phyloP scores from a whole-genome alignment of 2,113 vertebrate species.

The Sigmodon hispidus region DNA sequence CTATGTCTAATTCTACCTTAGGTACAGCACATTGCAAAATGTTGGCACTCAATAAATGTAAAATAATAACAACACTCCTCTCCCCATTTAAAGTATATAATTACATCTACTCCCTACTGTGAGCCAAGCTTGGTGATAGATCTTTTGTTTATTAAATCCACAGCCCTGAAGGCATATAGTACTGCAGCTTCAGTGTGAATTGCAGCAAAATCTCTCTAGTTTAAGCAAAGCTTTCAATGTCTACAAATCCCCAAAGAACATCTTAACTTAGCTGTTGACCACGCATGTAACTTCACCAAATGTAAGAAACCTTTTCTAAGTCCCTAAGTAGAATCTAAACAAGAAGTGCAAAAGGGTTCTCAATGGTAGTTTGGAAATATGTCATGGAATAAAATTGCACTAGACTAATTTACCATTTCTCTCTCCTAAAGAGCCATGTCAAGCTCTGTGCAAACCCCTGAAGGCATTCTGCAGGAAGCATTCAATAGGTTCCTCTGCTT shows the following conservation, averaged over 20 bases:
- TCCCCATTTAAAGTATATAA: slow-evolving; percentile 79
- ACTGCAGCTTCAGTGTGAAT: slow-evolving; percentile 44
- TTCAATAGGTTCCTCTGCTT: slow-evolving; percentile 74
- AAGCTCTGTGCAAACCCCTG: slow-evolving; percentile 43
- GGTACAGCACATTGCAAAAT: slow-evolving; percentile 70
- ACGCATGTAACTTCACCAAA: slow-evolving; percentile 64
- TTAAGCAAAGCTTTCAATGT: slow-evolving; percentile 65
- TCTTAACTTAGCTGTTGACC: slow-evolving; percentile 46
- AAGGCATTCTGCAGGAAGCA: slow-evolving; percentile 66
- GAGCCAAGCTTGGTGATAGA: slow-evolving; percentile 72
- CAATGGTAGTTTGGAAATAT: slow-evolving; percentile 77
- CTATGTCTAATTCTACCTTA: slow-evolving; percentile 77
- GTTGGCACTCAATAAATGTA: slow-evolving; percentile 80
- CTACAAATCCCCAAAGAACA: slow-evolving; percentile 64
- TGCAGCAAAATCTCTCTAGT: slow-evolving; percentile 48
- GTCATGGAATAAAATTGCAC: slow-evolving; percentile 72
- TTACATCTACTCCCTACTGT: slow-evolving; percentile 78
- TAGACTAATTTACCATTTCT: slow-evolving; percentile 75
- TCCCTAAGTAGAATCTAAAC: slow-evolving; percentile 63
- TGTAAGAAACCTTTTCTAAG: slow-evolving; percentile 58
- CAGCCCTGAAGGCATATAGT: slow-evolving; percentile 67
- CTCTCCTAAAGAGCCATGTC: slow-evolving; percentile 62
- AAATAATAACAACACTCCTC: slow-evolving; percentile 78
- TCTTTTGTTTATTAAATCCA: slow-evolving; percentile 82
- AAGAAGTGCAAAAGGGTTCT: slow-evolving; percentile 63